Evolutionary conservation across 92 coral and sea anemone genomes (phyloP), one percentile per base, ranked within the genome.

Genomic region (Epizoanthus ramosus): DNA sequence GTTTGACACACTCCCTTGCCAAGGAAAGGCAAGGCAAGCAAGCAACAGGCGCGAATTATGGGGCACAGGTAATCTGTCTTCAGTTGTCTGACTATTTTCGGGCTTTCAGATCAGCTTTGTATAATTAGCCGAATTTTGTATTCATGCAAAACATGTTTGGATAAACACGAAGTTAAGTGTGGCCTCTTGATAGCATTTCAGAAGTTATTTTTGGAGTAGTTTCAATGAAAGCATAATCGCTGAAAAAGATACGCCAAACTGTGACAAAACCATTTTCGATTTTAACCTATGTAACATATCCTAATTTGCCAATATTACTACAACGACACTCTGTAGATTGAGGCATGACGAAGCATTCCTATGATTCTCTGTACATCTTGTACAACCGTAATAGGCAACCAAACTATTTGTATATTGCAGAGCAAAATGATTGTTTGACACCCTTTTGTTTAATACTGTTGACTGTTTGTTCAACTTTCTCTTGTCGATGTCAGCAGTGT

Each of bases 81-180:
- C 31, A 28, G 31, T 5, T 28, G 39, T 33, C 7, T 12, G 39
- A 41, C 71, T 71, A 16, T 21, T 71, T 69, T 6, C 58, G 13
- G 24, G 14, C 16, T 71, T 41, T 14, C 17, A 33, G 53, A 37
- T 69, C 33, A 45, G 57, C 39, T 21, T 71, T 45, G 75, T 23
- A 47, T 24, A 71, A 71, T 71, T 43, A 56, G 35, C 75, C 35
- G 33, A 71, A 37, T 39, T 39, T 70, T 71, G 21, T 41, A 71
- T 71, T 71, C 75, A 71, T 23, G 75, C 16, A 71, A 71, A 71
- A 45, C 57, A 45, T 71, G 75, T 71, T 71, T 71, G 41, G 75
- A 45, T 21, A 71, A 71, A 47, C 75, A 71, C 43, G 5, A 14
- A 17, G 45, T 71, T 22, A 37, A 71, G 75, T n/a, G 75, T n/a